These are phyloP conservation scores for Atlantisia rogersi DNA, from an alignment of 2,113 vertebrate genomes.

Conservation along the genomic window DNA sequence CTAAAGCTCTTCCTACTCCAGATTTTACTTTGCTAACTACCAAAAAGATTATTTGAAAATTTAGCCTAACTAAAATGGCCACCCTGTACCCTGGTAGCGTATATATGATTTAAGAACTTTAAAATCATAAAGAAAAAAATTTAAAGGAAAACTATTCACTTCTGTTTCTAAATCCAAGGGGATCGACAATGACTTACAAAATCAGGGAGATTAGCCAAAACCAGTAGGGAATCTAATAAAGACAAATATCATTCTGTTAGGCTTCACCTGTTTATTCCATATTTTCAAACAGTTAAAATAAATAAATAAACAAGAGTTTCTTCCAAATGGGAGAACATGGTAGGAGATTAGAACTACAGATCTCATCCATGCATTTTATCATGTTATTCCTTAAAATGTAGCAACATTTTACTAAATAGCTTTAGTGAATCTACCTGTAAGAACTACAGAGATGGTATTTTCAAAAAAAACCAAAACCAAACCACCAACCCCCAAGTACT, in stretches of 20 bases:
- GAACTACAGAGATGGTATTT: background rate
- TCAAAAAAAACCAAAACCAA: background rate
- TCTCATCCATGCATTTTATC: background rate
- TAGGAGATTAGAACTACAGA: background rate
- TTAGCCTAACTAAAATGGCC: background rate
- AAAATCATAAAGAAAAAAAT: background rate
- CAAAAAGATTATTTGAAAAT: background rate
- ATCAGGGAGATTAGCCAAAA: background rate
- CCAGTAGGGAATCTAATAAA: background rate
- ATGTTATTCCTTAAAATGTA: background rate
- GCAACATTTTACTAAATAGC: background rate
- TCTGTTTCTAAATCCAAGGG: background rate
- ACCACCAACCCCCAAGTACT: background rate
- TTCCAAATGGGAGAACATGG: background rate
- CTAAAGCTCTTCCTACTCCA: background rate
- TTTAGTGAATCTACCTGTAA: background rate
- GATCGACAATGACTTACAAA: background rate
- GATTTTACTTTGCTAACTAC: background rate
- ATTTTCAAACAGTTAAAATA: background rate
- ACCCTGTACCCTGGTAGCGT: accelerated
- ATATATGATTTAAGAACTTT: background rate
- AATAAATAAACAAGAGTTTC: background rate
- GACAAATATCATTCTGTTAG: background rate
- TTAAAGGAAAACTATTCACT: background rate
- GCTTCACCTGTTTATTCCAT: background rate